Base-by-base conservation (phyloP, 2,113 vertebrate species). In the Myotis davidii region DNA sequence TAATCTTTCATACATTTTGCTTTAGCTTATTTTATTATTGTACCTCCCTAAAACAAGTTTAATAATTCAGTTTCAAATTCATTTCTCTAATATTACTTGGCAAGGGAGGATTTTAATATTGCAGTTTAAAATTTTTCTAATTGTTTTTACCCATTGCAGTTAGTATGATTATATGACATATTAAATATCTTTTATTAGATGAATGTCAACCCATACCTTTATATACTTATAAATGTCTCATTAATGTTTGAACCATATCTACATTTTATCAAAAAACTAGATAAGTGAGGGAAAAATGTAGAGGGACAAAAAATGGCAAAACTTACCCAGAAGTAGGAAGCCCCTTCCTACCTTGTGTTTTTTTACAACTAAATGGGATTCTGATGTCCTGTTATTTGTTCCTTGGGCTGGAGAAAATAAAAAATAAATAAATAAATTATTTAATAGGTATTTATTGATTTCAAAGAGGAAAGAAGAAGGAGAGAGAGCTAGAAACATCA, bases 11-110 rank as follows among this genome's bases (percentile, higher is more conserved):
- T 34, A 54, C 54, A 5, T 86, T 89, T 89, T 69, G 32, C 45
- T 59, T 37, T 79, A 70, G 54, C 56, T 76, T n/a, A 34, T 39
- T 37, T 83, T 93, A 20, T 52, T 52, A 20, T 12, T 76, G 9
- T 39, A 27, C 9, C 20, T 13, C 70, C 79, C 78, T 34, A 69
- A 87, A 37, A 29, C 10, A 92, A 42, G 37, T 76, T 76, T 84
- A 81, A 23, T 91, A 34, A 79, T 91, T 90, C 7, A 56, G 11
- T 82, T 94, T 96, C 27, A 78, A 4, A 82, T 86, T 79, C 8
- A 27, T 88, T 79, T 94, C 48, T 92, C 16, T 54, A 50, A 61
- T 61, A 48, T 16, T 32, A 64, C 48, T 96, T 89, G 50, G 20
- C 59, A 52, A 81, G 48, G 37, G 32, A 52, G 32, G 39, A 50